Conservation (phyloP, 2,113 vertebrate species). For the human (Homo sapiens) region GRCh38 chr9:98913501-98914000, state of each 20-base stretch:
- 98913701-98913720: no score
- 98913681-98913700: neutral
- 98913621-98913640: neutral
- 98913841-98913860: neutral
- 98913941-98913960: neutral
- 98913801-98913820: neutral
- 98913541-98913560: slow-evolving; percentile 42
- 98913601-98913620: slow-evolving; percentile 41
- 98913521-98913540: slow-evolving; percentile 56
- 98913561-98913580: slow-evolving; percentile 12
- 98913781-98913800: neutral
- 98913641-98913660: neutral
- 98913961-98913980: neutral
- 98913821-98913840: neutral
- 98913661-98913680: neutral
- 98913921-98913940: neutral
- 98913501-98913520: slow-evolving; percentile 44
- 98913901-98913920: neutral
- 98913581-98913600: slow-evolving; percentile 54
- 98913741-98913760: neutral
- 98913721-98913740: neutral
- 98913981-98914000: neutral
- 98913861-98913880: neutral
- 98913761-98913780: neutral
- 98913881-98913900: neutral